A percentile compares a stretch with the other conserved stretches of the same genome.
These are phyloP conservation scores for Drosophila oshimai DNA, from an alignment of 1,140 invertebrate genomes.

Conservation along the genomic window DNA sequence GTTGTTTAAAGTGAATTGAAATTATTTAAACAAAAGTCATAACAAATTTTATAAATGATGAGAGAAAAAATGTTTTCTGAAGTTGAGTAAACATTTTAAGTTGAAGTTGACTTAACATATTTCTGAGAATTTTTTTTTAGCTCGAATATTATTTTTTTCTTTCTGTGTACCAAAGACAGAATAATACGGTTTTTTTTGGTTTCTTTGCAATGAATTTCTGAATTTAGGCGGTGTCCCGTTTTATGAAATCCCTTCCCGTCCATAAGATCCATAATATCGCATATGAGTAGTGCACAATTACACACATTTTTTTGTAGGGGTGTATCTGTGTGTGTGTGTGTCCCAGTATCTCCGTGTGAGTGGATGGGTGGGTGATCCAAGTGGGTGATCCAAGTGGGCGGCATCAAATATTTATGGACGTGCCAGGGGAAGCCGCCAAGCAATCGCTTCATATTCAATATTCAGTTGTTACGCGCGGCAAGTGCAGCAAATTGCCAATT, in stretches of 20 bases:
- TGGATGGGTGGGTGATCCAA: constrained; percentile 4
- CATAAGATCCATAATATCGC: neutral
- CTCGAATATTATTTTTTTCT: too few relatives aligned
- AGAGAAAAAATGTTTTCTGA: too few relatives aligned
- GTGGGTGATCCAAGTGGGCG: neutral
- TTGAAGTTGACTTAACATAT: too few relatives aligned
- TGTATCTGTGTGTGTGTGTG: neutral
- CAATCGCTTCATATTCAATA: constrained; percentile 60
- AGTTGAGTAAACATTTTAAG: too few relatives aligned
- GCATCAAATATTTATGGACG: constrained; percentile 55
- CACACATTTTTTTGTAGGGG: constrained; percentile 38
- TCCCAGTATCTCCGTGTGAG: too few relatives aligned
- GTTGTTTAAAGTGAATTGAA: too few relatives aligned
- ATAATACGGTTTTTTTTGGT: too few relatives aligned
- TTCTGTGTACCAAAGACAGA: neutral
- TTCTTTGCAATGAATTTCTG: constrained; percentile 44
- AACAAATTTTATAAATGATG: too few relatives aligned
- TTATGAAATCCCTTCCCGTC: constrained; percentile 5
- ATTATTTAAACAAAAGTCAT: too few relatives aligned
- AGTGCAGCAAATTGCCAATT: constrained; percentile 58
- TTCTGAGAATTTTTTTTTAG: too few relatives aligned
- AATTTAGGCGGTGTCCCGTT: constrained; percentile 36
- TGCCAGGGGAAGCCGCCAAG: constrained; percentile 52
- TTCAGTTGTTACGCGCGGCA: constrained; percentile 58
- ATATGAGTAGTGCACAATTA: constrained; percentile 57